phyloP scores from a whole-genome alignment of 92 coral and sea anemone species.

The Bergia sp. region DNA sequence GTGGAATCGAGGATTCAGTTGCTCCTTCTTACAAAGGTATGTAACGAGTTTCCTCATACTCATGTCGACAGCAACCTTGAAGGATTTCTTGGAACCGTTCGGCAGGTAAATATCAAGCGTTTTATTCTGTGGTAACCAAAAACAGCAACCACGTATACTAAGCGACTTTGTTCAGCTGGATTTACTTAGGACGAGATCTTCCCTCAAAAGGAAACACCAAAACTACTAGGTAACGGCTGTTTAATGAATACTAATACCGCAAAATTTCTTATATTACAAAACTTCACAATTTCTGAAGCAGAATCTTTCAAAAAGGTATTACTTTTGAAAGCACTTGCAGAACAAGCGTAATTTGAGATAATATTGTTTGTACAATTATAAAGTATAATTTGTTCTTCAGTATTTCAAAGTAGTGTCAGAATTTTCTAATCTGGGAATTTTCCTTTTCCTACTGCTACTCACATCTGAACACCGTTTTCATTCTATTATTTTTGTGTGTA shows the following conservation, averaged over 20 bases:
- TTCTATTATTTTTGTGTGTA: too few species aligned
- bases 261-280: background rate
- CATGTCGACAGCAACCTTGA: conserved; percentile 67
- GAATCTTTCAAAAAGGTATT: too few species aligned
- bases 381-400: too few species aligned
- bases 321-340: too few species aligned
- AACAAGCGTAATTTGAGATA: too few species aligned
- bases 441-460: too few species aligned
- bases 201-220: too few species aligned
- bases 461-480: too few species aligned
- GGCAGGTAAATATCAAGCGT: conserved; percentile 65
- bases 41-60: conserved; percentile 58
- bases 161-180: background rate
- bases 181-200: background rate
- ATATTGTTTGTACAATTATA: too few species aligned
- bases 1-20: conserved; percentile 68
- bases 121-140: conserved; percentile 54
- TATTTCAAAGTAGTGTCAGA: too few species aligned
- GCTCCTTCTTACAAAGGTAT: conserved; percentile 65
- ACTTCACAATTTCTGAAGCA: background rate
- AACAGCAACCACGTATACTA: background rate
- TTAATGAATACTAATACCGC: background rate
- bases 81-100: conserved; percentile 52
- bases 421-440: too few species aligned
- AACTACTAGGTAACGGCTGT: background rate